A percentile compares a stretch with the other conserved stretches of the same genome.
Conservation (phyloP, 2,888 invertebrate genomes). For the Pollenia amentaria region DNA sequence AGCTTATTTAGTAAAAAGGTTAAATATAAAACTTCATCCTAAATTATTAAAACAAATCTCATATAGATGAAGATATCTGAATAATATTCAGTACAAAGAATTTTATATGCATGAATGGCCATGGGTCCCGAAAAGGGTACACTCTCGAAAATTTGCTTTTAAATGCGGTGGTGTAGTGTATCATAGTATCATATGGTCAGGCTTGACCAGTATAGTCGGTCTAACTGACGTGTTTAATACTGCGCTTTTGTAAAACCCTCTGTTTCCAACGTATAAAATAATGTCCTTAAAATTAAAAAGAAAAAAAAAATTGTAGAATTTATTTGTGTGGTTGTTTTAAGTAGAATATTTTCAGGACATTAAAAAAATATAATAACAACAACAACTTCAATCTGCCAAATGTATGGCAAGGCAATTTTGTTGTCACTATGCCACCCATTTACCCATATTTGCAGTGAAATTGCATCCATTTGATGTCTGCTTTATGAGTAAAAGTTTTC, state of each 20-base stretch:
- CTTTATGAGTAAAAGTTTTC: slow-evolving; percentile 46
- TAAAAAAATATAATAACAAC: neutral
- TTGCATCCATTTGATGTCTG: slow-evolving; percentile 37
- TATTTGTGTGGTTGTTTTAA: slow-evolving; percentile 39
- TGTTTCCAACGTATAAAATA: slow-evolving; percentile 9
- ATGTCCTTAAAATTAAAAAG: slow-evolving; percentile 17
- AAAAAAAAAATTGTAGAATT: slow-evolving; percentile 8
- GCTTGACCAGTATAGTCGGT: no score
- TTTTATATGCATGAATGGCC: no score
- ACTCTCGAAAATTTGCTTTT: no score
- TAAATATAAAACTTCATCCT: no score
- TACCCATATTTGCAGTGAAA: slow-evolving; percentile 27
- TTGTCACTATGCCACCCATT: slow-evolving; percentile 29
- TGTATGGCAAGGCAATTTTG: slow-evolving; percentile 22
- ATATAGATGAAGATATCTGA: no score
- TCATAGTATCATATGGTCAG: no score
- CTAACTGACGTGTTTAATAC: neutral
- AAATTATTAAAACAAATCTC: no score
- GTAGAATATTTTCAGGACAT: slow-evolving; percentile 36
- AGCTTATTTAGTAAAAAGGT: no score
- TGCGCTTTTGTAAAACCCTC: neutral
- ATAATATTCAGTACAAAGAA: no score
- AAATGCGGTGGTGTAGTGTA: no score
- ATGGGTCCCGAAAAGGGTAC: no score
- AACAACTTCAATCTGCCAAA: slow-evolving; percentile 20